Conservation (phyloP, 1,140 invertebrate species). For the Drosophila arizonae region DNA sequence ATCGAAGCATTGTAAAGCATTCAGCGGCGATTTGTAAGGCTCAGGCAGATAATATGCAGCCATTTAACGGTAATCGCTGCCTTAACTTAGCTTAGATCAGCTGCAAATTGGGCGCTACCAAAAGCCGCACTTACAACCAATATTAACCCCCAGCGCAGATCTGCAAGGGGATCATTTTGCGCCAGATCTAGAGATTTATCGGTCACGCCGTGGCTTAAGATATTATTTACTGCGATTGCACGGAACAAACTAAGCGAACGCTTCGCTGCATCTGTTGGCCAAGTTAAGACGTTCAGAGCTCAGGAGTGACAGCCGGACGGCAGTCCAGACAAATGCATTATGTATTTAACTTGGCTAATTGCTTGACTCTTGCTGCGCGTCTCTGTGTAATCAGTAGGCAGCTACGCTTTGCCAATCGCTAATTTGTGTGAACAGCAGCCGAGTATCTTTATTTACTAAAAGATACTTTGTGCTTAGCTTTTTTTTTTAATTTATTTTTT, state of each 20-base stretch:
- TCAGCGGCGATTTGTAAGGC: slow-evolving; percentile 31
- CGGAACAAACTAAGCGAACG: slow-evolving; percentile 35
- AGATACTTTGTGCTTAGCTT: slow-evolving; percentile 46
- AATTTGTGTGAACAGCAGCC: slow-evolving; percentile 55
- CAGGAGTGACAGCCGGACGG: slow-evolving; percentile 40
- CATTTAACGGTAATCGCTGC: slow-evolving; percentile 47
- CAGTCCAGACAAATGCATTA: slow-evolving; percentile 58
- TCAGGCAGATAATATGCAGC: slow-evolving; percentile 42
- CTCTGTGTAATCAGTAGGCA: slow-evolving; percentile 46
- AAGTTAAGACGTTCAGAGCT: slow-evolving; percentile 42
- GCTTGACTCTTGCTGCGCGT: slow-evolving; percentile 36
- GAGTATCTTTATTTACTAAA: slow-evolving; percentile 55
- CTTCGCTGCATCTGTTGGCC: slow-evolving; percentile 41
- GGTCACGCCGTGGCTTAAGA: slow-evolving; percentile 56
- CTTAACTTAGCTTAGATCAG: slow-evolving; percentile 42
- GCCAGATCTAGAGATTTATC: slow-evolving; percentile 56
- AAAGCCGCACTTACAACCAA: slow-evolving; percentile 38
- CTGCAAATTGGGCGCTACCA: slow-evolving; percentile 51
- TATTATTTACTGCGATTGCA: slow-evolving; percentile 31
- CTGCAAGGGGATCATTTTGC: slow-evolving; percentile 41
- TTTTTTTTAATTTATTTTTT: background rate
- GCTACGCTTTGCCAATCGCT: slow-evolving; percentile 59
- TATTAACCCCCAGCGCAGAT: slow-evolving; percentile 22
- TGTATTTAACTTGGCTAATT: slow-evolving; percentile 65
- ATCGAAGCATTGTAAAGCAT: slow-evolving; percentile 19